Conservation (phyloP, 1,140 invertebrate species). For the Laodelphax striatellus region DNA sequence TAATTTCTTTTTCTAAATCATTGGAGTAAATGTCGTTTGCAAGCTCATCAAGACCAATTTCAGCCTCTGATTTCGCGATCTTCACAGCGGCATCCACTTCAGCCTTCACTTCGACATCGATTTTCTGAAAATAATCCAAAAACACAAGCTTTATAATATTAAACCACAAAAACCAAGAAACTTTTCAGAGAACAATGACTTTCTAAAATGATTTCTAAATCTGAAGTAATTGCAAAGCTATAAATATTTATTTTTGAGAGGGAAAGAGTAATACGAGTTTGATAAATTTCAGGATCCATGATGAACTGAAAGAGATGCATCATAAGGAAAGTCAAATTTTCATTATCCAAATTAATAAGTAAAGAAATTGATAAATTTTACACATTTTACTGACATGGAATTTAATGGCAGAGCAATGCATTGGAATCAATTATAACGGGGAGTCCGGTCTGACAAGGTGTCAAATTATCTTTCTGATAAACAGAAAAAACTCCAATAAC, state of each 20-base stretch:
- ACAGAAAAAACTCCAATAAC: too few species aligned
- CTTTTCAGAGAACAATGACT: background rate
- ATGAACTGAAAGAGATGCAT: background rate
- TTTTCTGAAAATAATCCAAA: constrained; percentile 46
- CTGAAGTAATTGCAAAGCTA: too few species aligned
- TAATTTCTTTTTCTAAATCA: constrained; percentile 50
- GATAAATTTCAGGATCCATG: background rate
- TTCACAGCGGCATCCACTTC: constrained; percentile 77
- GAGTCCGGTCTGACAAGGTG: too few species aligned
- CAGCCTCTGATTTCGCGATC: constrained; percentile 61
- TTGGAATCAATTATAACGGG: too few species aligned
- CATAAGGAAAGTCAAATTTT: background rate
- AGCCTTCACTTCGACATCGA: constrained; percentile 72
- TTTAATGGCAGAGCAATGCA: too few species aligned
- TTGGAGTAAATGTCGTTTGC: constrained; percentile 73
- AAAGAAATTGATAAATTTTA: too few species aligned
- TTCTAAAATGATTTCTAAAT: background rate
- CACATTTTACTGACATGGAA: too few species aligned
- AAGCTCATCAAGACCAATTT: constrained; percentile 72
- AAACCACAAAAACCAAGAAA: background rate
- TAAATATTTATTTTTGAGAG: background rate
- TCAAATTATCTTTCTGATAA: too few species aligned
- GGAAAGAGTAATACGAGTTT: background rate
- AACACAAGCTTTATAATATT: too few species aligned
- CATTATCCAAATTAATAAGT: background rate